These are phyloP conservation scores for Halictus rubicundus DNA, from an alignment of 1,140 invertebrate species.

Conservation along the genomic window DNA sequence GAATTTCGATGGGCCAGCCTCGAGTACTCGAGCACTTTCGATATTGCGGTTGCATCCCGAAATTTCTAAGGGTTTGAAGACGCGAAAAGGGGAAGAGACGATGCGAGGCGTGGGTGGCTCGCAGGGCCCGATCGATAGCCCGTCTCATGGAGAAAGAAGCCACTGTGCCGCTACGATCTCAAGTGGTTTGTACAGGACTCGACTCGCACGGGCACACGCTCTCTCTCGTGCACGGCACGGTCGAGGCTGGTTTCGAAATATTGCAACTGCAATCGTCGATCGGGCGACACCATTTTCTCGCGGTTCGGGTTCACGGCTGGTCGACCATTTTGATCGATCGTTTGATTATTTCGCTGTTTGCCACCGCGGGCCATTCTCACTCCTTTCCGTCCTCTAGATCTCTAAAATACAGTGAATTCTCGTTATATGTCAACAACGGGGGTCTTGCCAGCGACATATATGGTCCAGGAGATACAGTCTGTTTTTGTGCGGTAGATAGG, in stretches of 20 bases:
- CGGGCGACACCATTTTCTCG: neutral
- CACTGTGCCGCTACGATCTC: conserved; percentile 30
- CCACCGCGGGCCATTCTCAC: no score
- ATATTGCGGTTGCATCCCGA: conserved; percentile 38
- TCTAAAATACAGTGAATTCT: no score
- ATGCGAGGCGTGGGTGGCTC: neutral
- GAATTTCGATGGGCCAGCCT: conserved; percentile 27
- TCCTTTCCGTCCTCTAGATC: no score
- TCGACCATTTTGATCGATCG: no score
- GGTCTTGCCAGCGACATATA: no score
- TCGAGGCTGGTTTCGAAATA: conserved; percentile 3
- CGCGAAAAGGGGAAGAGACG: conserved; percentile 11
- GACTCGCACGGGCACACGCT: conserved; percentile 21
- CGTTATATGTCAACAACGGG: no score
- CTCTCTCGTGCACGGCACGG: conserved; percentile 1
- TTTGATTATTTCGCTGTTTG: no score
- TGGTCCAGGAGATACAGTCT: no score
- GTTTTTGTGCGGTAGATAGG: no score
- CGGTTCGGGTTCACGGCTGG: no score
- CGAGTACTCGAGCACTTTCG: conserved; percentile 4
- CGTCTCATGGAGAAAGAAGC: conserved; percentile 46
- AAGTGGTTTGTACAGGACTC: conserved; percentile 53
- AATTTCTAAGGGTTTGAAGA: conserved; percentile 48
- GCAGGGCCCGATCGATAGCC: conserved; percentile 47
- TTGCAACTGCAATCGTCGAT: neutral